Evolutionary conservation across 2,888 invertebrate species (phyloP), one percentile per base, ranked within the genome.

Genomic region (Cremastinae sp.): DNA sequence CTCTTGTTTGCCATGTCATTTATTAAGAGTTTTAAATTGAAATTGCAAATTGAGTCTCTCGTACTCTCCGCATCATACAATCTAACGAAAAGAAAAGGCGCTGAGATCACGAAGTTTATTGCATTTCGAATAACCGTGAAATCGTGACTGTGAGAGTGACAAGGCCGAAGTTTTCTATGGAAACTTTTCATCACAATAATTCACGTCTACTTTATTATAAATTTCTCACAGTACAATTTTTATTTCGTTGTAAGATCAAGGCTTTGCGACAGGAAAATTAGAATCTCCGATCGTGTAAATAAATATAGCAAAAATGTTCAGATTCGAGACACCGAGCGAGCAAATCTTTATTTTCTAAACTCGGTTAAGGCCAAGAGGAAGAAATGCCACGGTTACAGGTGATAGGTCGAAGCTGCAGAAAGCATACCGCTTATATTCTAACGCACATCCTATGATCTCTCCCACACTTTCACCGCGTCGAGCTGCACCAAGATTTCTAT

Each of bases 391-490:
- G 70, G 43, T 62, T 61, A 20, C 22, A 18, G 71, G 64, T 47
- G 18, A 22, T 59, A 51, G 59, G 41, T 77, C 66, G 58, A 74
- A 72, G 55, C 73, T 73, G 20, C 18, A 41, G 41, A 51, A 55
- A 51, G 56, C 47, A 45, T 53, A 61, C 53, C 61, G 37, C 61
- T 41, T 61, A 49, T 70, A 49, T 65, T 53, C 49, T 37, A 51
- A 66, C 49, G 65, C 65, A 69, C 58, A 69, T 55, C 66, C 58
- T 74, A 56, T 72, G 55, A 12, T 55, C 71, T 77, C 75, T 84
- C 83, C 78, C 80, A 81, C 78, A 82, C 83, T 83, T 84, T 83
- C 82, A 79, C 81, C 81, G 64, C 37, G 55, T 28, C 28, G 58
- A 49, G 56, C 51, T 53, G 49, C 28, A 55, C 45, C 10, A 69